Conservation (phyloP, 2,888 invertebrate genomes). For the Coleophora flavipennella region DNA sequence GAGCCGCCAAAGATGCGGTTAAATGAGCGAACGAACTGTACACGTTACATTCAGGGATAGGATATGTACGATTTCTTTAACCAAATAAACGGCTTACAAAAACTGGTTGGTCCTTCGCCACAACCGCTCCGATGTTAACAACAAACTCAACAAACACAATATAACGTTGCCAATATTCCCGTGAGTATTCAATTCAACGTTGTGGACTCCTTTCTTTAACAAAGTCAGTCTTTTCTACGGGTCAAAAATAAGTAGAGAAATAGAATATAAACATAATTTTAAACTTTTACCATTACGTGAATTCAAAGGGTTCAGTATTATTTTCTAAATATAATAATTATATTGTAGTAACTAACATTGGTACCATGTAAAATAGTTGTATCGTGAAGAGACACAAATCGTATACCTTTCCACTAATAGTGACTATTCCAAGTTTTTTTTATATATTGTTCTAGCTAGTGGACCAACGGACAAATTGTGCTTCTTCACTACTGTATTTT, state of each 20-base stretch:
- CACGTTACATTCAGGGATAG: constrained; percentile 54
- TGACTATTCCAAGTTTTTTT: background rate
- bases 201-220: constrained; percentile 42
- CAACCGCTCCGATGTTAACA: constrained; percentile 48
- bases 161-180: constrained; percentile 45
- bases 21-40: constrained; percentile 20
- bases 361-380: constrained; percentile 68
- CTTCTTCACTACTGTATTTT: constrained; percentile 33
- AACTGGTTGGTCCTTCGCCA: constrained; percentile 58
- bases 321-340: constrained; percentile 40
- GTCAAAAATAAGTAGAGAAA: constrained; percentile 51
- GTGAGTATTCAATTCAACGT: constrained; percentile 58
- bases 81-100: constrained; percentile 38
- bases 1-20: no score
- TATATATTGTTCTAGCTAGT: constrained; percentile 14
- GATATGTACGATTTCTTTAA: constrained; percentile 67
- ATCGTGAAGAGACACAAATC: constrained; percentile 44
- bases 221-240: constrained; percentile 64
- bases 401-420: constrained; percentile 8
- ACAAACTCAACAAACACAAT: constrained; percentile 40
- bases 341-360: constrained; percentile 63
- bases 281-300: constrained; percentile 45
- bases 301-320: constrained; percentile 54
- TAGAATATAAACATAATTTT: constrained; percentile 36
- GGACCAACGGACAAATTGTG: constrained; percentile 24